Conservation (phyloP, 2,888 invertebrate genomes). For the Noctua janthe region DNA sequence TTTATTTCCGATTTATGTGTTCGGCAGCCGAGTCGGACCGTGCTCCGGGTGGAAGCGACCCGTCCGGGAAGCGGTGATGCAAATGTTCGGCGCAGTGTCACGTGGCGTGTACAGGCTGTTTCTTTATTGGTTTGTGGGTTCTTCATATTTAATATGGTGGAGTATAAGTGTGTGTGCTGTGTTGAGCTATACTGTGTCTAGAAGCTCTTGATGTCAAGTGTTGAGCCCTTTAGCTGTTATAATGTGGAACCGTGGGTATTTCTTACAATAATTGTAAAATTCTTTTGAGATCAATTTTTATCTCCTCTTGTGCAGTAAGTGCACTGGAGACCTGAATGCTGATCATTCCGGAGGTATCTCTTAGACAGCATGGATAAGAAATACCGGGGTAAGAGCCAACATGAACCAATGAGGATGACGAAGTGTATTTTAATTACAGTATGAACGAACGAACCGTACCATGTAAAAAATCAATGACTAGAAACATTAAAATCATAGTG, state of each 20-base stretch:
- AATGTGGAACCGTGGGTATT: background rate
- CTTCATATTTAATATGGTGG: constrained; percentile 1
- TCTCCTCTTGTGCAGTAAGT: background rate
- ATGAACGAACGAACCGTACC: no score
- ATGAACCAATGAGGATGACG: background rate
- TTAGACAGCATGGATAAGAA: background rate
- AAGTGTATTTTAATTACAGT: background rate
- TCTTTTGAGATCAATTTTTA: background rate
- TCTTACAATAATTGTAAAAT: background rate
- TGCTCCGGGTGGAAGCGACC: constrained; percentile 59
- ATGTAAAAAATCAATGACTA: background rate
- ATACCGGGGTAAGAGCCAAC: background rate
- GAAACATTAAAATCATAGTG: background rate
- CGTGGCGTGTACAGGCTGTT: constrained; percentile 56
- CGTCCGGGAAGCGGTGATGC: constrained; percentile 84
- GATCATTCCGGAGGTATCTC: background rate
- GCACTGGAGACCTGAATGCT: background rate
- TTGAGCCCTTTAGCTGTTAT: background rate
- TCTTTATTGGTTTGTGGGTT: constrained; percentile 15
- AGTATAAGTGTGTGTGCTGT: no score
- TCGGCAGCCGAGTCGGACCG: constrained; percentile 47
- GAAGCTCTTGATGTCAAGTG: no score
- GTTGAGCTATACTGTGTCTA: no score
- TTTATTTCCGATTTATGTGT: constrained; percentile 69
- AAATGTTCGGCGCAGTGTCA: constrained; percentile 70